Evolutionary conservation across 1,140 invertebrate species (phyloP).

Genomic region (Bombus huntii): DNA sequence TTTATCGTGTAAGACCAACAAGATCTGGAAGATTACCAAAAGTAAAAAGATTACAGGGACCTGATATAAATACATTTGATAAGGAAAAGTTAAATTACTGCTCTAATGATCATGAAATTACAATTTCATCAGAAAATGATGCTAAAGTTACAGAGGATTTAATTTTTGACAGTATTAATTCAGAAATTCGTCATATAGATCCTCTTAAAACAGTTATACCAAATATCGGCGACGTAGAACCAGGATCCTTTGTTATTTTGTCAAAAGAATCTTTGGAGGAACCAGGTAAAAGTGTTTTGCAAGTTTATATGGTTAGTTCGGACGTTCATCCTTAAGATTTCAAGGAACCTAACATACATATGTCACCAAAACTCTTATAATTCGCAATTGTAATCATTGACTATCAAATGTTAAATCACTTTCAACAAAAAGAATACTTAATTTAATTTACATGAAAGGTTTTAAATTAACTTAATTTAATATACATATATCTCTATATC

Average conservation of each 20-base stretch:
- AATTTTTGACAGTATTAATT: not conserved
- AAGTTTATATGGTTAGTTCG: conserved; percentile 80
- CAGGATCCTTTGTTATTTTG: conserved; percentile 79
- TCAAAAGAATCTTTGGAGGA: conserved; percentile 75
- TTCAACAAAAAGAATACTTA: conserved; percentile 34
- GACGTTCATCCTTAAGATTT: conserved; percentile 60
- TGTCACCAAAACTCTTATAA: conserved; percentile 66
- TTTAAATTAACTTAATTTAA: not conserved
- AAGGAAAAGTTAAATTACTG: conserved; percentile 18
- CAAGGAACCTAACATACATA: conserved; percentile 63
- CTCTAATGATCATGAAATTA: conserved; percentile 23
- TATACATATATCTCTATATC: not conserved
- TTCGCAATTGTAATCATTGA: conserved; percentile 66
- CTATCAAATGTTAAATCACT: conserved; percentile 54
- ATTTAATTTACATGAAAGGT: not conserved
- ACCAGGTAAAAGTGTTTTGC: conserved; percentile 77
- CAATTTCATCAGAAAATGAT: conserved; percentile 2
- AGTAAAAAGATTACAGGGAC: conserved; percentile 72
- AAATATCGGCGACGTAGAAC: conserved; percentile 74
- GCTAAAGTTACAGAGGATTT: not conserved
- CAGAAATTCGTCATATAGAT: conserved; percentile 35
- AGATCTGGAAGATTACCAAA: conserved; percentile 76
- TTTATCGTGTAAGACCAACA: conserved; percentile 76
- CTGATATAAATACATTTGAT: conserved; percentile 70
- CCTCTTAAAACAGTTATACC: conserved; percentile 64